Percentiles rank a stretch among this genome's conserved stretches.
phyloP scores from a whole-genome alignment of 2,113 vertebrate species.

The Bos indicus region DNA sequence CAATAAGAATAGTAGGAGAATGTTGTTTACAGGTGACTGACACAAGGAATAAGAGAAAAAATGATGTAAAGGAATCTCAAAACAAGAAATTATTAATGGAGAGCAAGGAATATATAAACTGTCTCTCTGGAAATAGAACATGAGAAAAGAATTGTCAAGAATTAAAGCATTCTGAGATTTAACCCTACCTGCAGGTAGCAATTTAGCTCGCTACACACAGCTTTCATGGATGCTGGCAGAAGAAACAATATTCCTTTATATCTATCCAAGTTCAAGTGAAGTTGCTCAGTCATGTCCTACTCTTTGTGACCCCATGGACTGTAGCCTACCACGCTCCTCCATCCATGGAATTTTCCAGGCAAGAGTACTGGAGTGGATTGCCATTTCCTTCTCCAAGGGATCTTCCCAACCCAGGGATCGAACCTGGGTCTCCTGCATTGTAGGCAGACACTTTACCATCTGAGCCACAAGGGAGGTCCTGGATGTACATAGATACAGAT shows the following conservation, averaged over 20 bases:
- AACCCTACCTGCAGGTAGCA: not conserved
- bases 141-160: not conserved
- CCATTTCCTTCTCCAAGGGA: too few species aligned
- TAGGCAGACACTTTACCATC: too few species aligned
- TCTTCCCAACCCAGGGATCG: too few species aligned
- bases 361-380: too few species aligned
- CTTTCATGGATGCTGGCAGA: not conserved
- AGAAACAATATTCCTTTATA: not conserved
- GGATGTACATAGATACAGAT: not conserved
- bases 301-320: rapidly evolving
- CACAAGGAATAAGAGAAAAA: not conserved
- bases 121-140: not conserved
- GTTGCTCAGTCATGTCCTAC: rapidly evolving
- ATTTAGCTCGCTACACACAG: not conserved
- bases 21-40: not conserved
- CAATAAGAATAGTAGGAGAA: not conserved
- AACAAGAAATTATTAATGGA: not conserved
- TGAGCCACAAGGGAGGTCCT: too few species aligned
- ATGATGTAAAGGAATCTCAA: not conserved
- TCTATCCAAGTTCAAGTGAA: too few species aligned
- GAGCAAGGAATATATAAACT: not conserved
- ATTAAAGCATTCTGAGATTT: not conserved
- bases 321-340: too few species aligned
- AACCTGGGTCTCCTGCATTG: too few species aligned
- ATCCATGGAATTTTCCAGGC: too few species aligned